phyloP scores from a whole-genome alignment of 2,113 vertebrate genomes.

The Oreochromis aureus region DNA sequence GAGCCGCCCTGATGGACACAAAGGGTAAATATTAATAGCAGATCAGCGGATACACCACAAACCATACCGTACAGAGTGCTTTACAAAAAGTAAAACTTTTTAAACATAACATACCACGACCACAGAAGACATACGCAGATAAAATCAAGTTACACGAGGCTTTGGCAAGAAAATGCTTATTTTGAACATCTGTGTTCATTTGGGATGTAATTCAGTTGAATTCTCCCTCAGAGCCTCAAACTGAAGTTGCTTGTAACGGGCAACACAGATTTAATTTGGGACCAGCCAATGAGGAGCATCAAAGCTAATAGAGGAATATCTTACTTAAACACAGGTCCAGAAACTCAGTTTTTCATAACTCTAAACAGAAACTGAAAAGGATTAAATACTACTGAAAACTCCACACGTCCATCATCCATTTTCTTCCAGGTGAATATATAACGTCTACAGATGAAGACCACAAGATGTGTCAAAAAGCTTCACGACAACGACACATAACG shows the following conservation, averaged over 20 bases:
- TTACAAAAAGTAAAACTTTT: background rate
- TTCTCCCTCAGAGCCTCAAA: background rate
- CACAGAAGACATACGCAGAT: background rate
- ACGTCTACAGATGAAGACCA: background rate
- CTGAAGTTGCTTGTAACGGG: background rate
- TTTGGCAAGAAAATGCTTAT: background rate
- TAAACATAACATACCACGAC: background rate
- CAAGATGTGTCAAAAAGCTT: background rate
- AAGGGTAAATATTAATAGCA: background rate
- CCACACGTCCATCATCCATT: background rate
- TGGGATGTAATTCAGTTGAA: background rate
- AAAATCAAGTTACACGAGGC: background rate
- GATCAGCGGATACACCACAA: background rate
- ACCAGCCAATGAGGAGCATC: background rate
- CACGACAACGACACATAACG: background rate
- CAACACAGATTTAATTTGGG: background rate
- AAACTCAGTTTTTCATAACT: background rate
- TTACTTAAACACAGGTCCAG: background rate
- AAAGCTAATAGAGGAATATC: background rate
- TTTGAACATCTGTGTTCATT: background rate
- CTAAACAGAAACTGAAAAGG: background rate
- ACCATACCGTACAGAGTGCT: background rate
- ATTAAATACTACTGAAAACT: background rate
- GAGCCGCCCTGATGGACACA: constrained; percentile 81
- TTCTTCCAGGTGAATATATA: background rate